Base-by-base conservation (phyloP, 2,113 vertebrate species). In the Oreamnos americanus region DNA sequence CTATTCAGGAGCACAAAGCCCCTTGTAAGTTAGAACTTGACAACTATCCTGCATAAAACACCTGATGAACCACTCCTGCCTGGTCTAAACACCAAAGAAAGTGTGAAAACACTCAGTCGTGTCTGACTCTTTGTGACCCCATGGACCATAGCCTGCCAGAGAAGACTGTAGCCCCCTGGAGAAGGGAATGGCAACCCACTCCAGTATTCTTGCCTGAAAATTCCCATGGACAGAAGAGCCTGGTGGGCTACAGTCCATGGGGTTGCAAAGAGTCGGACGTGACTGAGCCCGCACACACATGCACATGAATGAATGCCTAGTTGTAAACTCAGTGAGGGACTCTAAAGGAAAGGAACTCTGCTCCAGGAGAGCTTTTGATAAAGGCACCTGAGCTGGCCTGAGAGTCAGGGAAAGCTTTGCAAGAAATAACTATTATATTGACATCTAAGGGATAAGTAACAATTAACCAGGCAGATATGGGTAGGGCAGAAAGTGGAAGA, bases 1-100 rank as follows among this genome's bases (percentile, higher is more conserved):
- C 67, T 67, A 11, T 71, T 39, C n/a, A 39, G 19, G n/a, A 71
- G n/a, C 19, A 71, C n/a, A 39, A 39, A 71, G n/a, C 19, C 67
- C n/a, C 19, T 39, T 0, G 0, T 39, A 23, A 1, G 67, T 12
- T 23, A 39, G n/a, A 21, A 39, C 19, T 39, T 71, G n/a, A 39
- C n/a, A 71, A 71, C n/a, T 39, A 23, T 23, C 67, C 67, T 71
- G 67, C 67, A 21, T 6, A 23, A 67, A n/a, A 67, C 16, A n/a
- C 64, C 64, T 19, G 64, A n/a, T n/a, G 33, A 17, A 47, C 19
- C 0, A 30, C 33, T 87, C 28, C 2, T 0, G 5, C 36, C 79
- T 67, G 47, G 1, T 87, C 49, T 28, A 39, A 89, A 39, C n/a
- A 9, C 55, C 23, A 43, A 25, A 36, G 28, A 9, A 30, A 36